Percentiles rank a stretch among this genome's conserved stretches.
Evolutionary conservation across 2,797 vertebrate genomes (phyloP).

Genomic region (Orientallactaga sibirica): DNA sequence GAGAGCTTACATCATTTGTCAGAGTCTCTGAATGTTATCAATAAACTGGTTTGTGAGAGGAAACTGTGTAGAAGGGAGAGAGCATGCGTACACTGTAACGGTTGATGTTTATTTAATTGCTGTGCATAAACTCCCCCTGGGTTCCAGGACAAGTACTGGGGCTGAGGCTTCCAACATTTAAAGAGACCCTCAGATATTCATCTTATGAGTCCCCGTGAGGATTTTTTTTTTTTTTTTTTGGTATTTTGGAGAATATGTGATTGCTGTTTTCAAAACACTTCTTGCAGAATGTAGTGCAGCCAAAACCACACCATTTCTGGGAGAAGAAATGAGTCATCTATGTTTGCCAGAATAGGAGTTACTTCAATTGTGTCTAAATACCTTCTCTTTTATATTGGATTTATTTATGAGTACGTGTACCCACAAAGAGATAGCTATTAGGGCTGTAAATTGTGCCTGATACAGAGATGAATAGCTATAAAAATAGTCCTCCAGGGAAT

Average conservation of each 20-base stretch:
- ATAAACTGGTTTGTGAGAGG: slow-evolving; percentile 65
- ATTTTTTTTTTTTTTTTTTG: neutral
- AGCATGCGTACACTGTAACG: neutral
- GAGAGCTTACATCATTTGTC: slow-evolving; percentile 41
- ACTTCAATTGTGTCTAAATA: slow-evolving; percentile 22
- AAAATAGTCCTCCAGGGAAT: slow-evolving; percentile 61
- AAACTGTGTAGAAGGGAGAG: slow-evolving; percentile 13
- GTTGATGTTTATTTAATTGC: slow-evolving; percentile 19
- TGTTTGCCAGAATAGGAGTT: fast-evolving
- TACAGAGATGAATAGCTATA: slow-evolving; percentile 67
- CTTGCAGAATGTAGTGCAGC: slow-evolving; percentile 19
- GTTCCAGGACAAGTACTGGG: neutral
- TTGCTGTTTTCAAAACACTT: slow-evolving; percentile 18
- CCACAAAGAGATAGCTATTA: slow-evolving; percentile 50
- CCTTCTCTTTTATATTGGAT: slow-evolving; percentile 15
- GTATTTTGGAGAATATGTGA: slow-evolving; percentile 4
- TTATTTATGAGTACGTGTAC: slow-evolving; percentile 3
- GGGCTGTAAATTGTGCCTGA: slow-evolving; percentile 45
- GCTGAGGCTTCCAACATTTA: neutral
- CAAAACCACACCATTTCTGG: neutral
- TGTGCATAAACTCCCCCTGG: neutral
- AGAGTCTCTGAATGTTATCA: slow-evolving; percentile 10
- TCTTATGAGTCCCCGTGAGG: neutral
- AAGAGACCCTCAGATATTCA: neutral
- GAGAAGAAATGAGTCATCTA: fast-evolving